These are phyloP conservation scores for Xenops minutus DNA, from an alignment of 2,797 vertebrate species.

Conservation along the genomic window DNA sequence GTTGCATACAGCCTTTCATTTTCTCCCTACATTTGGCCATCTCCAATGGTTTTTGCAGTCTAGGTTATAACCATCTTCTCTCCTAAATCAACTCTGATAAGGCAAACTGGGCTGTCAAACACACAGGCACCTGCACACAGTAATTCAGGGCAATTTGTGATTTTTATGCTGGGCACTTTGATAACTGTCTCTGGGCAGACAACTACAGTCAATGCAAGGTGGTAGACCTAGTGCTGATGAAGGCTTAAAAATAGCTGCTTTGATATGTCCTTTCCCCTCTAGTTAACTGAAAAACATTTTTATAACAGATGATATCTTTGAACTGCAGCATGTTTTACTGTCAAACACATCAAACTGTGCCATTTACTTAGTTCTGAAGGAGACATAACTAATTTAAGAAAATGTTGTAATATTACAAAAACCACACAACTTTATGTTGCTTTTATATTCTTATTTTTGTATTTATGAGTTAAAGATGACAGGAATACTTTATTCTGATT, in stretches of 20 bases:
- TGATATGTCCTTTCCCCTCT: background rate
- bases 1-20: background rate
- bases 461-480: background rate
- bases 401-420: background rate
- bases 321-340: slow-evolving; percentile 51
- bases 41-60: background rate
- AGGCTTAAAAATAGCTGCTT: background rate
- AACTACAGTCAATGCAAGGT: background rate
- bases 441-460: background rate
- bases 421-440: background rate
- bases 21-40: background rate
- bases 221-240: background rate
- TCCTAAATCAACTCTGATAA: background rate
- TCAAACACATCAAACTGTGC: slow-evolving; percentile 35
- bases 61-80: background rate
- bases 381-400: slow-evolving; percentile 7
- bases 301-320: slow-evolving; percentile 37
- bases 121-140: background rate
- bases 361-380: slow-evolving; percentile 11
- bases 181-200: background rate
- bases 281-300: slow-evolving; percentile 6
- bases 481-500: background rate
- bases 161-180: background rate
- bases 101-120: background rate
- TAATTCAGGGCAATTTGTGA: background rate